Percentiles rank a stretch among this genome's conserved stretches.
These are phyloP conservation scores for Crenichthys baileyi DNA, from an alignment of 2,797 vertebrate genomes.

Conservation along the genomic window DNA sequence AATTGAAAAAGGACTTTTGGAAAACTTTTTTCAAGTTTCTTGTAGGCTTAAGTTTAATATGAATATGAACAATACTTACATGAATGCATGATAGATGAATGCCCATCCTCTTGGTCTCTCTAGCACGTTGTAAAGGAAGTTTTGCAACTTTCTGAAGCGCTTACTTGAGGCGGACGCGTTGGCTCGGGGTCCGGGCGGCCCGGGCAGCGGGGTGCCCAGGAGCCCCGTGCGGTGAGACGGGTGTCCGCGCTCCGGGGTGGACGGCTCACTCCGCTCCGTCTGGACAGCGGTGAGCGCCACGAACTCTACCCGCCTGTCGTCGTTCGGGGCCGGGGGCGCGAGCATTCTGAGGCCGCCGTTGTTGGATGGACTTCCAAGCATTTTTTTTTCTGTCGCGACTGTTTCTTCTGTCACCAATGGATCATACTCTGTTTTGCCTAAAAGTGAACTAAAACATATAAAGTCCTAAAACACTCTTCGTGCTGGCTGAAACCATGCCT, in stretches of 20 bases:
- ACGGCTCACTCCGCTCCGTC: slow-evolving; percentile 85
- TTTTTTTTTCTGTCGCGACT: slow-evolving; percentile 28
- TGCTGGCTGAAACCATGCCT: slow-evolving; percentile 5
- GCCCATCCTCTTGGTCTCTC: slow-evolving; percentile 96
- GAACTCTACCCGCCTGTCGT: slow-evolving; percentile 87
- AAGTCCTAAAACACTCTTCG: not conserved
- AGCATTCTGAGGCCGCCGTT: slow-evolving; percentile 86
- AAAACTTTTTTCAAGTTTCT: slow-evolving; percentile 19
- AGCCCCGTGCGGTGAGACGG: slow-evolving; percentile 84
- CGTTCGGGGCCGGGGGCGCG: slow-evolving; percentile 73
- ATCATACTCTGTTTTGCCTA: slow-evolving; percentile 46
- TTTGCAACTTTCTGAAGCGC: slow-evolving; percentile 91
- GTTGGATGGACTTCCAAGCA: slow-evolving; percentile 84
- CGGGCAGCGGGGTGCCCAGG: slow-evolving; percentile 83
- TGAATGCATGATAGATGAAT: slow-evolving; percentile 97
- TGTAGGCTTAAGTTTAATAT: not conserved
- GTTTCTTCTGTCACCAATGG: slow-evolving; percentile 38
- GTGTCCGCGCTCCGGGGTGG: slow-evolving; percentile 83
- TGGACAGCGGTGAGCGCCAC: slow-evolving; percentile 90
- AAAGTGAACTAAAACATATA: slow-evolving; percentile 32
- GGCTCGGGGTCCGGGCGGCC: slow-evolving; percentile 76
- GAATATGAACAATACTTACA: slow-evolving; percentile 82
- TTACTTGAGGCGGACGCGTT: slow-evolving; percentile 82
- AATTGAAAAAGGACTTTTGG: not conserved
- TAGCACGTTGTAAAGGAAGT: slow-evolving; percentile 97